These are phyloP conservation scores for Agelas oroides DNA, from an alignment of 37 sponge, comb jelly and placozoan genomes.

Conservation along the genomic window DNA sequence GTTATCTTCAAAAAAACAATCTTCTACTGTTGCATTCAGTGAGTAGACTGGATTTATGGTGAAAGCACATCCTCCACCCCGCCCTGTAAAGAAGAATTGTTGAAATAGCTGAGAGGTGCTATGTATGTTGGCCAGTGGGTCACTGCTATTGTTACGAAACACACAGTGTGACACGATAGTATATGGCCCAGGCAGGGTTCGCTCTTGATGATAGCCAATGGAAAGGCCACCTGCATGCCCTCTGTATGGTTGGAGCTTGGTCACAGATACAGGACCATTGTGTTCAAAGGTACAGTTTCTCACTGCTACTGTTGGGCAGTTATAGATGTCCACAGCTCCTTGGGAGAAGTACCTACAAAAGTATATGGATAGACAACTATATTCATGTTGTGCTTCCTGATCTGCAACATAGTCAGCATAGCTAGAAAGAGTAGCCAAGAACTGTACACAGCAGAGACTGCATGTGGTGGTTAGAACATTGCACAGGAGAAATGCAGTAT, in stretches of 20 bases:
- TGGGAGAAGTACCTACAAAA: slow-evolving; percentile 25
- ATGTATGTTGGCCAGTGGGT: neutral
- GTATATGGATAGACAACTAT: too few relatives aligned
- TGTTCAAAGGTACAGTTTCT: slow-evolving; percentile 14
- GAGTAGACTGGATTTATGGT: slow-evolving; percentile 4
- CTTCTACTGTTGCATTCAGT: neutral
- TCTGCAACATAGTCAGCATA: too few relatives aligned
- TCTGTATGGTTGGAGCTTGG: slow-evolving; percentile 13
- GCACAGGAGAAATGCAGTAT: too few relatives aligned
- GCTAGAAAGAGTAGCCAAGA: too few relatives aligned
- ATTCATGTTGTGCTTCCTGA: too few relatives aligned
- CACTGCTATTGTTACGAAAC: slow-evolving; percentile 42
- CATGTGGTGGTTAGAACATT: too few relatives aligned
- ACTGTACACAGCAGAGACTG: too few relatives aligned
- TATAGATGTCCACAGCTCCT: slow-evolving; percentile 55
- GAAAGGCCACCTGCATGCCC: slow-evolving; percentile 66
- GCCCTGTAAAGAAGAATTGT: slow-evolving; percentile 3
- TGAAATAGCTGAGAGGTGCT: slow-evolving; percentile 15
- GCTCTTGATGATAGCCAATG: slow-evolving; percentile 30
- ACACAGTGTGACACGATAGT: slow-evolving; percentile 11
- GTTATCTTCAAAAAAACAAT: slow-evolving; percentile 49
- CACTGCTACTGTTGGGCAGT: slow-evolving; percentile 22
- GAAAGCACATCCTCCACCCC: slow-evolving; percentile 55
- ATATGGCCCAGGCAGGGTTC: neutral
- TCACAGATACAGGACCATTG: slow-evolving; percentile 3